Base-by-base conservation (phyloP, 1,140 invertebrate genomes). In the Drosophila bifasciata region DNA sequence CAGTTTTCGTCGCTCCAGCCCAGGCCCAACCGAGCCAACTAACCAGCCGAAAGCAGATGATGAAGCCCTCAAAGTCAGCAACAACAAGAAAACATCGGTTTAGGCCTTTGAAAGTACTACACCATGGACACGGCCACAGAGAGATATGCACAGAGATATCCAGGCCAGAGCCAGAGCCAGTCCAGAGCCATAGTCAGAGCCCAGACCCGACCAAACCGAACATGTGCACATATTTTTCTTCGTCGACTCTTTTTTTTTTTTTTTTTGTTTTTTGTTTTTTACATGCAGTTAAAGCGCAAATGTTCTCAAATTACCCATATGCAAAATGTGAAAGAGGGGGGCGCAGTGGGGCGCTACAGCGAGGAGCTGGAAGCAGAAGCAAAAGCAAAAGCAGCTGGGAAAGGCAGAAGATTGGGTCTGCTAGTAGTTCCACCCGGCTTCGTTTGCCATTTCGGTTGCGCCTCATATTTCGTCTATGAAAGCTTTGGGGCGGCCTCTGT, bases 61-160 rank as follows among this genome's bases (percentile, higher is more conserved):
- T 88, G 83, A 88, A 88, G 83, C 83, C 83, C 83, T 88, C 83
- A 88, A 88, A 88, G 83, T 88, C 83, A 79, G 66, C 79, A 79
- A 49, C 73, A 74, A 64, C 49, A 59, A 71, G 77, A 74, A 63
- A 68, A 80, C 83, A 88, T 88, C 84, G 83, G 83, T 89, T 88
- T 88, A 88, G 83, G 83, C 83, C 83, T 86, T 83, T 88, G 74
- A 86, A 86, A 85, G 77, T 66, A 68, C 49, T 39, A 63, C 69
- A 86, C 64, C 64, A 73, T 74, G 70, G 53, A 77, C 68, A 67
- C 52, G 43, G 55, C 40, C 59, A 43, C 28, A 61, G 36, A 79
- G 36, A 79, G 49, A 73, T 73, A 61, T 52, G 28, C 58, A 21
- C 25, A n/a, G 7, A 48, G n/a, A 40, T 55, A 40, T 67, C 40